Evolutionary conservation across 2,888 invertebrate species (phyloP).

Genomic region (Hanleya hanleyi): DNA sequence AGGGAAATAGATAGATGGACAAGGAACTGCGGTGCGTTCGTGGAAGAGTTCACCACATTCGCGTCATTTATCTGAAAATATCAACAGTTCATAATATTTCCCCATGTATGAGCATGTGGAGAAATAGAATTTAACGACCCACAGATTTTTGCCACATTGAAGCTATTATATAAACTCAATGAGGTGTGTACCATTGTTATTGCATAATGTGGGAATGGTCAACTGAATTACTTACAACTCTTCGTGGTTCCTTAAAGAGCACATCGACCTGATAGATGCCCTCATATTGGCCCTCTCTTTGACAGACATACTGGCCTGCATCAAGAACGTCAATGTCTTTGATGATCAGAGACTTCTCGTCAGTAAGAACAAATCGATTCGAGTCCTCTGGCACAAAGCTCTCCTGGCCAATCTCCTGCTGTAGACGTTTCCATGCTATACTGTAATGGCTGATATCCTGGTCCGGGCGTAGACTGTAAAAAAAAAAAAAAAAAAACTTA

Average conservation of each 20-base stretch:
- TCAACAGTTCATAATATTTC: too few relatives aligned
- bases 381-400: neutral
- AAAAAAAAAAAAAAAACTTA: neutral
- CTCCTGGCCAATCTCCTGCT: neutral
- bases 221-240: constrained; percentile 33
- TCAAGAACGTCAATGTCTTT: constrained; percentile 43
- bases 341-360: constrained; percentile 23
- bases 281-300: constrained; percentile 43
- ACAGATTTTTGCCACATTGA: too few relatives aligned
- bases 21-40: too few relatives aligned
- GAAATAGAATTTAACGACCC: too few relatives aligned
- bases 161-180: too few relatives aligned
- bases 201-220: too few relatives aligned
- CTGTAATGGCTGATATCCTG: constrained; percentile 25
- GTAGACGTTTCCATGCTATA: constrained; percentile 48
- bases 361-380: neutral
- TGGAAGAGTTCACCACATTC: too few relatives aligned
- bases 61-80: too few relatives aligned
- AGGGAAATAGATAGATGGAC: too few relatives aligned
- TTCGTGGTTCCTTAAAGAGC: constrained; percentile 46
- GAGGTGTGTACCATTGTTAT: too few relatives aligned
- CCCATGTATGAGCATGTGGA: too few relatives aligned
- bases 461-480: constrained; percentile 40
- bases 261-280: constrained; percentile 64
- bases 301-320: constrained; percentile 60